phyloP scores from a whole-genome alignment of 1,140 invertebrate species.

The Tetramorium alpestre region DNA sequence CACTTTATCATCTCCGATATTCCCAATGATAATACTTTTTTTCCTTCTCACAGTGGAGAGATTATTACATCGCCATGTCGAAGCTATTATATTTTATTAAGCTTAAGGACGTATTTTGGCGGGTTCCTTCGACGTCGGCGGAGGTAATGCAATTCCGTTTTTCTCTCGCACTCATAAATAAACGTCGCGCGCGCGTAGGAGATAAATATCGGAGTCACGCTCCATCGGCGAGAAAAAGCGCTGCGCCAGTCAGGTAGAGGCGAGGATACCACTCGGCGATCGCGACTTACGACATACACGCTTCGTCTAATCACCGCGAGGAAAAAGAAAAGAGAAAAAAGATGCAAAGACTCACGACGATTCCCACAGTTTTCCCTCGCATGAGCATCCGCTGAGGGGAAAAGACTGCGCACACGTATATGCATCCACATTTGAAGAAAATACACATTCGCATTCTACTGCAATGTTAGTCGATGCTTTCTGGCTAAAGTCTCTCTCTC shows the following conservation, averaged over 20 bases:
- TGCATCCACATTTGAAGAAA: neutral
- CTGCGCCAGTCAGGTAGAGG: neutral
- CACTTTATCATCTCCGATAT: neutral
- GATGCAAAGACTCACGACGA: conserved; percentile 25
- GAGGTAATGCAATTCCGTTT: conserved; percentile 42
- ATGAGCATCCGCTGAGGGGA: neutral
- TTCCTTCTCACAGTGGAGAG: neutral
- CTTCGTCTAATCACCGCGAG: conserved; percentile 35
- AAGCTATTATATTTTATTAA: conserved; percentile 49
- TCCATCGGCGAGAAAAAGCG: conserved; percentile 39
- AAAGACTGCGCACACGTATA: neutral
- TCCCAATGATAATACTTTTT: neutral
- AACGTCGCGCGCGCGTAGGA: conserved; percentile 29
- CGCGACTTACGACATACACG: conserved; percentile 38
- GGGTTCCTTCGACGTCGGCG: conserved; percentile 16
- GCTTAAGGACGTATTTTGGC: conserved; percentile 41
- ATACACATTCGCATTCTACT: neutral
- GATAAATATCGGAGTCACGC: conserved; percentile 58
- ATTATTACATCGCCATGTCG: conserved; percentile 22
- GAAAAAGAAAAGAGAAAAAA: conserved; percentile 12
- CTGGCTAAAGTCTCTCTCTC: neutral
- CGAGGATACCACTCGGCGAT: neutral
- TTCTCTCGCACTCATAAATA: conserved; percentile 45
- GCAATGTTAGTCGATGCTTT: conserved; percentile 25
- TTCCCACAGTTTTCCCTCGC: conserved; percentile 41